Base-by-base conservation (phyloP, 2,888 invertebrate species). In the Gortyna flavago region DNA sequence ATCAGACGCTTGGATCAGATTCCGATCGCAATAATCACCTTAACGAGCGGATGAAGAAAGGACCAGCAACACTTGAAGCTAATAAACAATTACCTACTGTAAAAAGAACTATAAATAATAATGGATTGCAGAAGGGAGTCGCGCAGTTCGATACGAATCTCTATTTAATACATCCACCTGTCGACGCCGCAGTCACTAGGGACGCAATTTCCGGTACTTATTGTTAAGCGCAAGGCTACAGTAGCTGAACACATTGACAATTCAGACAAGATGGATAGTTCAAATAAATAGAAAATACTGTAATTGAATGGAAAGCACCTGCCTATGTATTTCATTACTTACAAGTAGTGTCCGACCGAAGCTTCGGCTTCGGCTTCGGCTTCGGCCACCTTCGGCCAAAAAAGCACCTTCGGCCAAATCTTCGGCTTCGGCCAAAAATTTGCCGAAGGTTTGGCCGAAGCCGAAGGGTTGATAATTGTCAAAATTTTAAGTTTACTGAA, bases 171-270 rank as follows among this genome's bases (percentile, higher is more conserved):
- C 71, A 74, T 86, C 83, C 86, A 84, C 84, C 86, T 79, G 79
- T 83, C 86, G 85, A 29, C 85, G 83, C 82, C 82, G 44, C 81
- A 83, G 78, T 79, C 81, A 69, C 79, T 71, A 76, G 83, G 85
- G 84, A 86, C 86, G 81, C 81, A 88, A 87, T 87, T 88, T 87
- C 87, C 87, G 85, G 85, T 83, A 77, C 80, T 79, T 80, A 87
- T 87, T 88, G 87, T 87, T 83, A 75, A 79, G 74, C 80, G 81
- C 67, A 80, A 80, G 80, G 83, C 84, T 83, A 79, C 75, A 73
- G 86, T 72, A 73, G 66, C 81, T 77, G 83, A 81, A 79, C 79
- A 80, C 86, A 77, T 85, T 79, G 80, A 80, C 81, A 79, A 79
- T 85, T 75, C 64, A 72, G 59, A 83, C 84, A 84, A 84, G 84